Percentiles rank a stretch among this genome's conserved stretches.
Evolutionary conservation across 2,888 invertebrate genomes (phyloP).

Genomic region (Yponomeuta malinellus): DNA sequence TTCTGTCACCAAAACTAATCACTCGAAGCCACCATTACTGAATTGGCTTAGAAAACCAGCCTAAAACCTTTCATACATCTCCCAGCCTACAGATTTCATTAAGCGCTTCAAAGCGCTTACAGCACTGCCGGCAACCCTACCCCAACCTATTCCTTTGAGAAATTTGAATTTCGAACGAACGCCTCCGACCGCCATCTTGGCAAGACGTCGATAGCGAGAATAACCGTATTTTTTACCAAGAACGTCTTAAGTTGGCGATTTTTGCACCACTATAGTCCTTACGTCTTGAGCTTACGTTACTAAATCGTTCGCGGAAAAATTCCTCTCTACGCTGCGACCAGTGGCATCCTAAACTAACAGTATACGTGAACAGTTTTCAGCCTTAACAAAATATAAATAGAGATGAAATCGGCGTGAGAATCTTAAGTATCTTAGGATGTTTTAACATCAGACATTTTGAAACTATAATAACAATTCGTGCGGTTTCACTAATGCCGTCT

Average conservation of each 20-base stretch:
- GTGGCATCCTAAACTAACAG: constrained; percentile 27
- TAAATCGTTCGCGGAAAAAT: constrained; percentile 74
- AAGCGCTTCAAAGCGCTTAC: constrained; percentile 38
- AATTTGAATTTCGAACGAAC: constrained; percentile 72
- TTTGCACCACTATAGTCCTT: constrained; percentile 73
- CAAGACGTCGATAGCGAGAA: constrained; percentile 71
- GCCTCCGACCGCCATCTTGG: constrained; percentile 71
- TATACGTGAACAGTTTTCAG: neutral
- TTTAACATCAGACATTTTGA: constrained; percentile 26
- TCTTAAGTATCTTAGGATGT: constrained; percentile 26
- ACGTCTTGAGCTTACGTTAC: constrained; percentile 64
- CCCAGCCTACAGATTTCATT: constrained; percentile 33
- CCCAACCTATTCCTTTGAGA: constrained; percentile 64
- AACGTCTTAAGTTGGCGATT: constrained; percentile 72
- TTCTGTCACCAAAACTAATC: neutral
- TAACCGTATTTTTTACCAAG: constrained; percentile 65
- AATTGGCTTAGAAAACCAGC: neutral
- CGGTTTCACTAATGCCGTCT: constrained; percentile 47
- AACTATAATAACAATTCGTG: constrained; percentile 70
- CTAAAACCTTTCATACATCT: constrained; percentile 16
- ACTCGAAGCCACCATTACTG: neutral
- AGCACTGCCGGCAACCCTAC: constrained; percentile 13
- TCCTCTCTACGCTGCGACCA: constrained; percentile 47
- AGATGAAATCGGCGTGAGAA: constrained; percentile 12
- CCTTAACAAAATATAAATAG: neutral